Conservation (phyloP, 1,140 invertebrate species). For the Helicoverpa zea region DNA sequence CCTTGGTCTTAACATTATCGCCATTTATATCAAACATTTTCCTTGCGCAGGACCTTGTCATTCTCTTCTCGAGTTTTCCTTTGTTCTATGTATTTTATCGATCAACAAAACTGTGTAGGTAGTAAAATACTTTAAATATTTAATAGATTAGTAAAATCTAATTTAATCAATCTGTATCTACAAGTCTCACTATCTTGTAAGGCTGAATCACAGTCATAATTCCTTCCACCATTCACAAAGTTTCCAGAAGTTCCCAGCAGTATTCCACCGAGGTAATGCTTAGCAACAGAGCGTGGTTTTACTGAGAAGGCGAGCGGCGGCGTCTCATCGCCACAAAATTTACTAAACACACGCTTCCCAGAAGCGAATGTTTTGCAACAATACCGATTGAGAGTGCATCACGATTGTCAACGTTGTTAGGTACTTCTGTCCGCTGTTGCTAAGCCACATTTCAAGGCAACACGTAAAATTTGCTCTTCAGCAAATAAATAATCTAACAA, state of each 20-base stretch:
- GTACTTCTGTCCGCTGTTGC: neutral
- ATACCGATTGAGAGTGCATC: conserved; percentile 6
- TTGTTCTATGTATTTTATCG: conserved; percentile 12
- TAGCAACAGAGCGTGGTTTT: conserved; percentile 17
- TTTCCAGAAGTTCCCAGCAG: neutral
- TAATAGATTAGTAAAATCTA: no score
- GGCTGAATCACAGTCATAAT: neutral
- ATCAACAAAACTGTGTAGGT: no score
- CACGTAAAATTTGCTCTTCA: neutral
- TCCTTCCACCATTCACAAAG: neutral
- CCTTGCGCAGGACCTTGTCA: conserved; percentile 15
- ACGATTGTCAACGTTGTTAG: conserved; percentile 7
- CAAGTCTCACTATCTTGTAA: no score
- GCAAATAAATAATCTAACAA: no score
- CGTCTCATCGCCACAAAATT: conserved; percentile 11
- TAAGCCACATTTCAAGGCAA: neutral
- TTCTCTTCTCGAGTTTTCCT: conserved; percentile 11
- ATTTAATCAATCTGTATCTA: no score
- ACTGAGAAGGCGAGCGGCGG: conserved; percentile 18
- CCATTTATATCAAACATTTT: conserved; percentile 7
- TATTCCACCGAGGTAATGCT: neutral
- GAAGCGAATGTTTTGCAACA: conserved; percentile 45
- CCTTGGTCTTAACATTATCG: conserved; percentile 1
- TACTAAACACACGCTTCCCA: conserved; percentile 26
- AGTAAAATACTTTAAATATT: no score